phyloP scores from a whole-genome alignment of 2,888 invertebrate species.

The Drosophila anomelani region DNA sequence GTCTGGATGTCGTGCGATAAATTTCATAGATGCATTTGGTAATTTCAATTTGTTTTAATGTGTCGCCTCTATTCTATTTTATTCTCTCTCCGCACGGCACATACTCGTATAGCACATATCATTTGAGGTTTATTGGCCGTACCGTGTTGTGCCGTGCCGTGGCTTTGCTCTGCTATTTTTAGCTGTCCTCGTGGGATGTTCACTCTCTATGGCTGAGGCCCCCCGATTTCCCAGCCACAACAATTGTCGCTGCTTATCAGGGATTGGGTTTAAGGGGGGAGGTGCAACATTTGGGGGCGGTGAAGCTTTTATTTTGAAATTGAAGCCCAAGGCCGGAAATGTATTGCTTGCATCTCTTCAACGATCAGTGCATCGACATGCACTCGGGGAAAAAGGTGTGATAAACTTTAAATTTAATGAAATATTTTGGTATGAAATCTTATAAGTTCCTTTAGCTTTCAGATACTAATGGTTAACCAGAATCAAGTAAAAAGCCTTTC shows the following conservation, averaged over 20 bases:
- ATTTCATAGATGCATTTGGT: constrained; percentile 75
- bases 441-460: too few relatives aligned
- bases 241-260: constrained; percentile 66
- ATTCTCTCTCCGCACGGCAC: constrained; percentile 18
- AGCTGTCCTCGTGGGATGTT: constrained; percentile 60
- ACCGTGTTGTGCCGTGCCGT: constrained; percentile 28
- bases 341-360: constrained; percentile 16
- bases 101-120: constrained; percentile 50
- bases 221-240: constrained; percentile 8
- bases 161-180: constrained; percentile 54
- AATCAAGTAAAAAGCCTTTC: too few relatives aligned
- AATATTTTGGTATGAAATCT: too few relatives aligned
- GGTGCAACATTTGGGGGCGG: background rate
- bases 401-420: too few relatives aligned
- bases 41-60: constrained; percentile 75
- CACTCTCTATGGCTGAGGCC: constrained; percentile 1
- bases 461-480: too few relatives aligned
- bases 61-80: constrained; percentile 51
- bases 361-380: constrained; percentile 33
- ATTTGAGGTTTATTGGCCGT: constrained; percentile 70
- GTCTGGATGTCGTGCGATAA: constrained; percentile 60
- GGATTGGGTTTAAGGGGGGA: background rate
- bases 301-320: constrained; percentile 61
- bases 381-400: background rate
- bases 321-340: constrained; percentile 53